Conservation (phyloP, 2,797 vertebrate species). For the Arnoldichthys spilopterus region DNA sequence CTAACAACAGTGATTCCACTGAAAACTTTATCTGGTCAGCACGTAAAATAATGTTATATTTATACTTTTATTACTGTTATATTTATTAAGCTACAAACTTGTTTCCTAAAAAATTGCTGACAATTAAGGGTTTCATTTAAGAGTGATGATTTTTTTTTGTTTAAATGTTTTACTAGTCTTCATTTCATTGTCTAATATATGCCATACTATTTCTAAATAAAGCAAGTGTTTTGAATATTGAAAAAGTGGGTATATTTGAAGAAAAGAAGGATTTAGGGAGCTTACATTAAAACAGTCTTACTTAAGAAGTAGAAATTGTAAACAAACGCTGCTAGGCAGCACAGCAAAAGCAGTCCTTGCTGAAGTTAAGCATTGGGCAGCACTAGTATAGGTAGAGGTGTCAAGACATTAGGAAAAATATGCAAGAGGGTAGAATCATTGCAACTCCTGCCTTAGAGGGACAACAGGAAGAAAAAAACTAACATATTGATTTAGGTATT, state of each 20-base stretch:
- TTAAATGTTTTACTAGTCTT: too few species aligned
- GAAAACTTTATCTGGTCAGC: too few species aligned
- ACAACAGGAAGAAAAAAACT: slow-evolving; percentile 37
- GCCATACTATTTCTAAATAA: background rate
- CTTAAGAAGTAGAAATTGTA: background rate
- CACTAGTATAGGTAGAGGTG: slow-evolving; percentile 31
- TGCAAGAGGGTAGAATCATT: slow-evolving; percentile 61
- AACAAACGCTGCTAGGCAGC: background rate
- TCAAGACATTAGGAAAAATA: slow-evolving; percentile 56
- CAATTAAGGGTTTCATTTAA: too few species aligned
- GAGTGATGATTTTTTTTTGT: too few species aligned
- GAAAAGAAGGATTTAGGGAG: background rate
- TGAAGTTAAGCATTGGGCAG: background rate
- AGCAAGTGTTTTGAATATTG: too few species aligned
- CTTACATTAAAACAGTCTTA: background rate
- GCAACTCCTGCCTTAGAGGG: slow-evolving; percentile 65
- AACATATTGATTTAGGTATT: slow-evolving; percentile 8
- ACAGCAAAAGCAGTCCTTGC: background rate
- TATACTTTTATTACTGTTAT: too few species aligned
- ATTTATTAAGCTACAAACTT: too few species aligned
- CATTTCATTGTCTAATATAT: slow-evolving; percentile 14
- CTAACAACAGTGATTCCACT: too few species aligned
- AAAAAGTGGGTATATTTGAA: background rate
- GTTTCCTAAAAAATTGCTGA: too few species aligned
- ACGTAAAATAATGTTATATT: too few species aligned